Base-by-base conservation (phyloP, 2,797 vertebrate genomes). In the Sebastes taczanowskii region DNA sequence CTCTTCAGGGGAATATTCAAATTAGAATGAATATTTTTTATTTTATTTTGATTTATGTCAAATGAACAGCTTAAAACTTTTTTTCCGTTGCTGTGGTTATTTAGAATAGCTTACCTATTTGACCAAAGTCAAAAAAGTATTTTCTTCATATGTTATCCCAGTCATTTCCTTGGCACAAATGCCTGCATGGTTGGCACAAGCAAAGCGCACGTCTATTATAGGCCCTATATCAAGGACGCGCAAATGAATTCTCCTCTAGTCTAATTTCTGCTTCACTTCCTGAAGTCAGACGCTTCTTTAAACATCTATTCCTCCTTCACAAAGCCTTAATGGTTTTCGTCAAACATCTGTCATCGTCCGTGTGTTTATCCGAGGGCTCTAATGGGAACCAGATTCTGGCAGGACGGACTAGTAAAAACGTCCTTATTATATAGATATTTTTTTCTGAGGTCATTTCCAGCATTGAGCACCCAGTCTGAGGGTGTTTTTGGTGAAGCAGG, bases 271-370 rank as follows among this genome's bases (percentile, higher is more conserved):
- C 29, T 53, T 80, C 79, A 78, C 68, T 79, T 84, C 72, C 53
- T 64, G 25, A 69, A 86, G 72, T 78, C 77, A 42, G 63, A 87
- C 63, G 68, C 66, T 86, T 82, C 66, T 86, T 82, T 80, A 74
- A 89, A 78, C 74, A 55, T 83, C 35, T 75, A 71, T 82, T 80
- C 49, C 67, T 79, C 71, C 70, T 73, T 85, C 71, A 63, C 77
- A 29, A 75, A 81, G 66, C 52, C 69, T 66, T 83, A 86, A 88
- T 85, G 71, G 74, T 87, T 89, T 82, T 83, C 83, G 77, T 90
- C 74, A 82, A 82, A 83, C 89, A 87, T 94, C 88, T 89, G 88
- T 92, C 89, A 91, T 83, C 88, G 68, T 86, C 71, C 81, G 20
- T 13, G 82, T 90, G 92, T 93, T 92, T 91, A 89, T 90, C 82